Percentiles rank a stretch among this genome's conserved stretches.
These are phyloP conservation scores for Idaea straminata DNA, from an alignment of 2,888 invertebrate genomes.

Conservation along the genomic window DNA sequence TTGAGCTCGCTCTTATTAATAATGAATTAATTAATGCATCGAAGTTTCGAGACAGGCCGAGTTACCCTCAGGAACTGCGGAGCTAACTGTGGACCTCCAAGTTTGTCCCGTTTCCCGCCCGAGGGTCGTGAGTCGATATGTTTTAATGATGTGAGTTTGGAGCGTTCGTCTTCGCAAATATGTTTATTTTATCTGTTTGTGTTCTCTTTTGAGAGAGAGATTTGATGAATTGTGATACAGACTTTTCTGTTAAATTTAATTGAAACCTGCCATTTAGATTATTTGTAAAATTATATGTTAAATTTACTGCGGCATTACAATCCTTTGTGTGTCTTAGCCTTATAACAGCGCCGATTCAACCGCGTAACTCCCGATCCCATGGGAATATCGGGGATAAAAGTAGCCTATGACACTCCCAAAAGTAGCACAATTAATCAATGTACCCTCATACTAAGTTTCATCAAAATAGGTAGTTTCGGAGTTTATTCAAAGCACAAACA, in stretches of 20 bases:
- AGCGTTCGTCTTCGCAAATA: constrained; percentile 6
- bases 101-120: constrained; percentile 7
- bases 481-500: no score
- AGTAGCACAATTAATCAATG: no score
- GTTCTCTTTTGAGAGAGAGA: neutral
- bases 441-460: no score
- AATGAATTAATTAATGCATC: constrained; percentile 70
- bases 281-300: neutral
- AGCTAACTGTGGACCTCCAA: constrained; percentile 6
- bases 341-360: neutral
- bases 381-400: neutral
- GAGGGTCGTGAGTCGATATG: constrained; percentile 2
- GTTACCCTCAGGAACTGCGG: constrained; percentile 10
- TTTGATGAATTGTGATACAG: neutral
- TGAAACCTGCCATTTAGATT: neutral
- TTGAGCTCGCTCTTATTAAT: constrained; percentile 44
- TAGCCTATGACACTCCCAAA: neutral
- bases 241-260: neutral
- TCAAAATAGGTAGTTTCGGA: no score
- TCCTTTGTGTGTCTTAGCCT: neutral
- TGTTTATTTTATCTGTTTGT: neutral
- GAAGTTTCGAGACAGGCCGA: constrained; percentile 43
- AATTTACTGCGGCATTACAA: neutral
- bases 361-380: neutral
- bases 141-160: constrained; percentile 11